A percentile compares a stretch with the other conserved stretches of the same genome.
These are phyloP conservation scores for Aphaenogaster rudis DNA, from an alignment of 1,140 invertebrate species.

Conservation along the genomic window DNA sequence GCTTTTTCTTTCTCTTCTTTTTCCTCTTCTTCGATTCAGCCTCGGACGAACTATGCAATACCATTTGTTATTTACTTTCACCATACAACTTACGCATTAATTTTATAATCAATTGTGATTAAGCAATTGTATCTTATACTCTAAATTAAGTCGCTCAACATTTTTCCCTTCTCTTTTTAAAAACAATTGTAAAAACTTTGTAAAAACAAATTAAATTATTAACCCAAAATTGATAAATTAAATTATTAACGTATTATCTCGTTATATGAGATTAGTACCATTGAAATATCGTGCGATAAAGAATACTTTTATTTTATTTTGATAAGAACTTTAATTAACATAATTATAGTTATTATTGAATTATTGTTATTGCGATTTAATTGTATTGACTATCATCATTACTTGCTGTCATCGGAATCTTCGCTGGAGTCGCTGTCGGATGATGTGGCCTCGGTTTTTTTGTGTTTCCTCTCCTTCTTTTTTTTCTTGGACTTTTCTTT, in stretches of 20 bases:
- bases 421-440: conserved; percentile 84
- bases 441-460: conserved; percentile 81
- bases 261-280: no score
- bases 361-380: not conserved
- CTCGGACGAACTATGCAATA: conserved; percentile 78
- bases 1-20: conserved; percentile 83
- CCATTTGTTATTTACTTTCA: conserved; percentile 33
- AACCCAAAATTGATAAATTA: not conserved
- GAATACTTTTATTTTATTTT: not conserved
- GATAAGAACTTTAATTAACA: conserved; percentile 1
- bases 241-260: conserved; percentile 19
- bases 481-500: conserved; percentile 86
- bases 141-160: not conserved
- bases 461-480: conserved; percentile 84
- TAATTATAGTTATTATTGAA: not conserved
- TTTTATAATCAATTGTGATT: not conserved
- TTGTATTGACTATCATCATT: conserved; percentile 36
- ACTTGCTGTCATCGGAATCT: conserved; percentile 84
- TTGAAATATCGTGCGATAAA: not conserved
- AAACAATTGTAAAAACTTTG: not conserved
- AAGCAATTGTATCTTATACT: not conserved
- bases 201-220: not conserved
- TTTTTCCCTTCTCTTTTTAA: not conserved
- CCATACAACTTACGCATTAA: not conserved
- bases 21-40: conserved; percentile 83